Conservation (phyloP, 2,888 invertebrate genomes). For the Masnerella sp. region DNA sequence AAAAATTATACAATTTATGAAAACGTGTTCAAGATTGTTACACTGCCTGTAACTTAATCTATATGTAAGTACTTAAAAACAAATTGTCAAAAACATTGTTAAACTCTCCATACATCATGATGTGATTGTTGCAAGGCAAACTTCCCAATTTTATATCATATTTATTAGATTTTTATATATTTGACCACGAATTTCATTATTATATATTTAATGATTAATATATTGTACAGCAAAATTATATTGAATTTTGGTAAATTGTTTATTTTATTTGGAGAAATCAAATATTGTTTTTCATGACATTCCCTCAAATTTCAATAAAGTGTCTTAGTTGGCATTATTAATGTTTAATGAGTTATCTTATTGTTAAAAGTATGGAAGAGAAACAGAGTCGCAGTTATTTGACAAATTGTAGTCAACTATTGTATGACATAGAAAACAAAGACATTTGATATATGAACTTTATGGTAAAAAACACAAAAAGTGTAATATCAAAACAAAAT, state of each 20-base stretch:
- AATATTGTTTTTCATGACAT: constrained; percentile 27
- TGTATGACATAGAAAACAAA: constrained; percentile 5
- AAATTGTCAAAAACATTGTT: no score
- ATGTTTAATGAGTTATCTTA: no score
- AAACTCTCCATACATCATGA: no score
- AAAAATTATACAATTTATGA: no score
- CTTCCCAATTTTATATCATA: constrained; percentile 18
- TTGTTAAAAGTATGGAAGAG: no score
- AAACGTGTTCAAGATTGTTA: constrained; percentile 22
- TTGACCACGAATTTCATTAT: no score
- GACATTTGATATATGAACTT: constrained; percentile 30
- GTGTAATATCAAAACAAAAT: not conserved
- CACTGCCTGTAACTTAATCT: constrained; percentile 26
- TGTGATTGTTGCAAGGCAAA: constrained; percentile 30
- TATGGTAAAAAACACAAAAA: constrained; percentile 31
- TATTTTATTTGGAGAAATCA: constrained; percentile 1
- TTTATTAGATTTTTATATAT: no score
- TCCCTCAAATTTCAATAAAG: constrained; percentile 36
- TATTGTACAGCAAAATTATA: constrained; percentile 6
- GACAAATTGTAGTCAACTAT: not conserved
- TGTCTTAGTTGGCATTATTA: constrained; percentile 16
- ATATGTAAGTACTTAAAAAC: no score
- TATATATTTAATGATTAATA: constrained; percentile 16
- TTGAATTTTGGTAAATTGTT: constrained; percentile 15
- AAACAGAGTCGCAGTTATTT: not conserved